phyloP scores from a whole-genome alignment of 2,888 invertebrate genomes.

The Sinohyriopsis cumingii region DNA sequence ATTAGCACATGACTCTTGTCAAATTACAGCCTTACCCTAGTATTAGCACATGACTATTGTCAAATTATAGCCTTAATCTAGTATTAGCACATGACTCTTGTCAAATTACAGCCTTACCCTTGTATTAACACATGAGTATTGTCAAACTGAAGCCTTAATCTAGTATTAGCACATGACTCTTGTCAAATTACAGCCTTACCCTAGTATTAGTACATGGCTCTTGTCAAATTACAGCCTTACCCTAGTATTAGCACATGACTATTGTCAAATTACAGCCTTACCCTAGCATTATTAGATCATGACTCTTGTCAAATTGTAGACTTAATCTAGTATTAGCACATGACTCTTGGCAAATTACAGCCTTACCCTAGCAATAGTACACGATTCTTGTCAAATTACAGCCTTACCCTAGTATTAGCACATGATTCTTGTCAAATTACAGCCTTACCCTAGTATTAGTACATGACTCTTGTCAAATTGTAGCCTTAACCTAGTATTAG shows the following conservation, averaged over 20 bases:
- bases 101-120: too few relatives aligned
- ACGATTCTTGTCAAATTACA: not conserved
- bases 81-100: too few relatives aligned
- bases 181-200: slow-evolving; percentile 74
- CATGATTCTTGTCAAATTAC: slow-evolving; percentile 92
- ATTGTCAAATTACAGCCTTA: slow-evolving; percentile 84
- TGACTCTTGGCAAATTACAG: slow-evolving; percentile 70
- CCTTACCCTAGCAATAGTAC: too few relatives aligned
- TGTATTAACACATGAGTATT: too few relatives aligned
- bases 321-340: too few relatives aligned
- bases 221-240: too few relatives aligned
- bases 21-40: slow-evolving; percentile 78
- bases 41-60: slow-evolving; percentile 81
- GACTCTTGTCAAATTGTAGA: slow-evolving; percentile 95
- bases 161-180: too few relatives aligned
- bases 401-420: slow-evolving; percentile 82
- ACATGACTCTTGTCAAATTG: too few relatives aligned
- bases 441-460: slow-evolving; percentile 76
- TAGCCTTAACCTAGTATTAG: too few relatives aligned
- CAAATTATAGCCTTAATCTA: too few relatives aligned
- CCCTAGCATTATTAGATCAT: slow-evolving; percentile 88
- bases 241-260: slow-evolving; percentile 77
- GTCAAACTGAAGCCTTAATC: too few relatives aligned
- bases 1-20: too few relatives aligned
- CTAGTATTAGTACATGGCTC: slow-evolving; percentile 77